A percentile compares a stretch with the other conserved stretches of the same genome.
Evolutionary conservation across 2,113 vertebrate species (phyloP).

Genomic region (Oenanthe melanoleuca): DNA sequence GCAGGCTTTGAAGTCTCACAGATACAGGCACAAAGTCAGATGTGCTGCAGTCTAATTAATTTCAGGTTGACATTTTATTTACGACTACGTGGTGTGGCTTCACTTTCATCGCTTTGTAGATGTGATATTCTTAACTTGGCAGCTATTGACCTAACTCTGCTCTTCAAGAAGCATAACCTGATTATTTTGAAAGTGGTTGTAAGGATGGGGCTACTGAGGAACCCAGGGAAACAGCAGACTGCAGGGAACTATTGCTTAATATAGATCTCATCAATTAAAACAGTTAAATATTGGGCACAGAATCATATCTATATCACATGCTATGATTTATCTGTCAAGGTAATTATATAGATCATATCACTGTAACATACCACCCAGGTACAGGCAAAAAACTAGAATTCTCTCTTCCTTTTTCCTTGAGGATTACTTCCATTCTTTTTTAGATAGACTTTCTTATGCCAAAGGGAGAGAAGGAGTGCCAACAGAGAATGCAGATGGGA

Average conservation of each 20-base stretch:
- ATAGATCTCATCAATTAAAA: neutral
- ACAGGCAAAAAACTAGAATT: neutral
- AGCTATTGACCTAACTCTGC: constrained; percentile 14
- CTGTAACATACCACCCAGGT: constrained; percentile 6
- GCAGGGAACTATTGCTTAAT: neutral
- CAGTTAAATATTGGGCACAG: neutral
- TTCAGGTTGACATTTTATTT: constrained; percentile 66
- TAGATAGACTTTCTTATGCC: neutral
- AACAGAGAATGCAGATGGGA: constrained; percentile 12
- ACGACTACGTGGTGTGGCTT: neutral
- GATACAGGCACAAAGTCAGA: constrained; percentile 2
- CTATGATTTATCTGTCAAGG: neutral
- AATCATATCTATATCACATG: neutral
- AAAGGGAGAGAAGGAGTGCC: neutral
- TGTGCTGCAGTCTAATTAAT: constrained; percentile 54
- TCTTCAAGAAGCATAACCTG: neutral
- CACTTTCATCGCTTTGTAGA: constrained; percentile 18
- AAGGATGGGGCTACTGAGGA: neutral
- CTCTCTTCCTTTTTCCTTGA: constrained; percentile 16
- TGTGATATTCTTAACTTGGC: neutral
- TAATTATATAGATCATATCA: constrained; percentile 1
- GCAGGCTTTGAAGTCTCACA: constrained; percentile 43
- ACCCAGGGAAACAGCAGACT: neutral
- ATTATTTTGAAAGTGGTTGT: neutral
- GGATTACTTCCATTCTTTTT: constrained; percentile 16